Conservation (phyloP, 2,113 vertebrate species). For the Sebastes fasciatus region DNA sequence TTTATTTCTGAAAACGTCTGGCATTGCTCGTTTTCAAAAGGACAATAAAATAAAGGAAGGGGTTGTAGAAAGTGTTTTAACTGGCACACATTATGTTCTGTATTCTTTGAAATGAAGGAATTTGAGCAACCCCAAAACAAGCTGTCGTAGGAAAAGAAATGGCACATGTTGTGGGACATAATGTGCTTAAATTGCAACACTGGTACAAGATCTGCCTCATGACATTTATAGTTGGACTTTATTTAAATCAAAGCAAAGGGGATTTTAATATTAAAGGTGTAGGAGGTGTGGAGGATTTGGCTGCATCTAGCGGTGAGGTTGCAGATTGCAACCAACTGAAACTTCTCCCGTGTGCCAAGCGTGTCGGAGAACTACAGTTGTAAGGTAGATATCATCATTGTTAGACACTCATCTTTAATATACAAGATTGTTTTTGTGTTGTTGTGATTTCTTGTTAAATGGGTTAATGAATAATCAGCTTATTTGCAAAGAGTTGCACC, state of each 20-base stretch:
- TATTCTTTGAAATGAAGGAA: background rate
- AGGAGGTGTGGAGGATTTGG: too few species aligned
- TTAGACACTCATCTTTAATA: too few species aligned
- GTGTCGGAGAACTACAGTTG: too few species aligned
- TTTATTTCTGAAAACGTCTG: background rate
- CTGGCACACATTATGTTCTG: background rate
- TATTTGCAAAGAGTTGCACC: background rate
- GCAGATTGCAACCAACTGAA: too few species aligned
- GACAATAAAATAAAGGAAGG: background rate
- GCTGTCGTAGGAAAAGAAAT: background rate
- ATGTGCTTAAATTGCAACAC: background rate
- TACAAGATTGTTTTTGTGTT: background rate
- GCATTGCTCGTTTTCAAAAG: background rate
- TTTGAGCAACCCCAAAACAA: background rate
- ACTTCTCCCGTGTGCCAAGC: too few species aligned
- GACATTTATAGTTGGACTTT: background rate
- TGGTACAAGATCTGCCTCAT: background rate
- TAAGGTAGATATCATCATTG: too few species aligned
- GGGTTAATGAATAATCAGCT: conserved; percentile 1
- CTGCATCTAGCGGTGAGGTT: too few species aligned
- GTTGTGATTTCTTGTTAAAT: background rate
- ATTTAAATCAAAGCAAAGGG: background rate
- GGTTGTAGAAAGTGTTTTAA: background rate
- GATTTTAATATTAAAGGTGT: background rate
- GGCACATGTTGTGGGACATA: background rate